A percentile compares a stretch with the other conserved stretches of the same genome.
Conservation (phyloP, 2,113 vertebrate genomes). For the Grallaria varia region DNA sequence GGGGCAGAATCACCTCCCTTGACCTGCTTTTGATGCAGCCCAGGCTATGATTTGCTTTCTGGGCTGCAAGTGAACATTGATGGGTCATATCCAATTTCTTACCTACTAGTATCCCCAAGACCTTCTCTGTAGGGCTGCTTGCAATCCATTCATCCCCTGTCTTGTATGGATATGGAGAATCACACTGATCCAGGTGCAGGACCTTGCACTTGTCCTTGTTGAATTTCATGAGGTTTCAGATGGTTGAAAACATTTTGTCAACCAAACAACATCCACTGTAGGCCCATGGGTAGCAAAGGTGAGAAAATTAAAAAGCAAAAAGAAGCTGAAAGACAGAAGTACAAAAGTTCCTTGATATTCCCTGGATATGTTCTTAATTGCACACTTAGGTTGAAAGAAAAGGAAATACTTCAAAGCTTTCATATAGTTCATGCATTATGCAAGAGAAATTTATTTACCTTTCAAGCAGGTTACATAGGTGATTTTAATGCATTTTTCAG, state of each 20-base stretch:
- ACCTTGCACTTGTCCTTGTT: neutral
- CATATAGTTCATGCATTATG: neutral
- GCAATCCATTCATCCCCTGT: neutral
- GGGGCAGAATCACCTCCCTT: neutral
- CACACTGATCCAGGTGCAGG: neutral
- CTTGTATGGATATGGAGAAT: neutral
- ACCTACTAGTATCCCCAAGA: neutral
- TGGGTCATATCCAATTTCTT: neutral
- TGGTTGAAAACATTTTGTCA: neutral
- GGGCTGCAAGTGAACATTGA: neutral
- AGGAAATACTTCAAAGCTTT: neutral
- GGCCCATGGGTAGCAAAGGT: neutral
- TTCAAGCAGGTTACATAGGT: neutral
- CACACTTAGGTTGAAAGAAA: neutral
- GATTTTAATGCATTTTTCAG: constrained; percentile 12
- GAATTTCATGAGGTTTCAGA: neutral
- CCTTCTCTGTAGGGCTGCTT: neutral
- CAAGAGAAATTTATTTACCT: neutral
- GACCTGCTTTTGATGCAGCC: neutral
- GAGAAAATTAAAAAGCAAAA: neutral
- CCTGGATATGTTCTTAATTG: neutral
- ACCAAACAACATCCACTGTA: neutral
- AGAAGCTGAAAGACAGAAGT: neutral
- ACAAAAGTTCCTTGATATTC: neutral
- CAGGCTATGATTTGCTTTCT: neutral